phyloP scores from a whole-genome alignment of 2,113 vertebrate species.

The Calyptommatus sinebrachiatus region DNA sequence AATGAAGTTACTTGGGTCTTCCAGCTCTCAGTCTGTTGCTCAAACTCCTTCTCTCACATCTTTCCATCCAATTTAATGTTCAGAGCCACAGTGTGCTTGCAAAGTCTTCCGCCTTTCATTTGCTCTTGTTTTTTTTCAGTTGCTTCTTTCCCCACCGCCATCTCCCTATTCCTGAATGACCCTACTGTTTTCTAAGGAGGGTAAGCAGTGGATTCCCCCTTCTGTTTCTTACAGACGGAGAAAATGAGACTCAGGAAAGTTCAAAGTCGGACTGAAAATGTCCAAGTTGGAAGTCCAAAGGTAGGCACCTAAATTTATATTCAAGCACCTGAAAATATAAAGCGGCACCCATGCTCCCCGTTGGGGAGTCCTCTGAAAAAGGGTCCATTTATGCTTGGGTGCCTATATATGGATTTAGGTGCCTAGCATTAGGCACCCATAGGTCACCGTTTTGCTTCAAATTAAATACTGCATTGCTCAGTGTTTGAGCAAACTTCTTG shows the following conservation, averaged over 20 bases:
- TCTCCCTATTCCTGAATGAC: background rate
- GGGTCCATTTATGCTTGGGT: background rate
- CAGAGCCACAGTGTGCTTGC: slow-evolving; percentile 2
- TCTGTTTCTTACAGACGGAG: slow-evolving; percentile 15
- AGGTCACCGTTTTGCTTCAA: slow-evolving; percentile 2
- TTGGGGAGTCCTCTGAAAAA: slow-evolving; percentile 10
- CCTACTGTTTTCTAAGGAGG: slow-evolving; percentile 20
- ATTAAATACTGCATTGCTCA: background rate
- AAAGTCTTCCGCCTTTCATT: background rate
- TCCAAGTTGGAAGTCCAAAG: slow-evolving; percentile 6
- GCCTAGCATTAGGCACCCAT: background rate
- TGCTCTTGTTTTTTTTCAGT: slow-evolving; percentile 1
- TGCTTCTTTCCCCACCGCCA: background rate
- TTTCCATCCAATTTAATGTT: background rate
- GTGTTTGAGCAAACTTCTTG: too few species aligned
- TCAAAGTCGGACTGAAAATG: background rate
- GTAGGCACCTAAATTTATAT: background rate
- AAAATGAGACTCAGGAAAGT: slow-evolving; percentile 12
- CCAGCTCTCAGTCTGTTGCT: background rate
- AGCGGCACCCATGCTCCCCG: background rate
- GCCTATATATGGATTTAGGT: background rate
- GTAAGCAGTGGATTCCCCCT: background rate
- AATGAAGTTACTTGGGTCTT: slow-evolving; percentile 1
- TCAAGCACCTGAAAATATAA: slow-evolving; percentile 20
- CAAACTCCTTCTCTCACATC: background rate